A percentile compares a stretch with the other conserved stretches of the same genome.
Evolutionary conservation across 2,888 invertebrate genomes (phyloP).

Genomic region (Mesorhabditis spiculigera): DNA sequence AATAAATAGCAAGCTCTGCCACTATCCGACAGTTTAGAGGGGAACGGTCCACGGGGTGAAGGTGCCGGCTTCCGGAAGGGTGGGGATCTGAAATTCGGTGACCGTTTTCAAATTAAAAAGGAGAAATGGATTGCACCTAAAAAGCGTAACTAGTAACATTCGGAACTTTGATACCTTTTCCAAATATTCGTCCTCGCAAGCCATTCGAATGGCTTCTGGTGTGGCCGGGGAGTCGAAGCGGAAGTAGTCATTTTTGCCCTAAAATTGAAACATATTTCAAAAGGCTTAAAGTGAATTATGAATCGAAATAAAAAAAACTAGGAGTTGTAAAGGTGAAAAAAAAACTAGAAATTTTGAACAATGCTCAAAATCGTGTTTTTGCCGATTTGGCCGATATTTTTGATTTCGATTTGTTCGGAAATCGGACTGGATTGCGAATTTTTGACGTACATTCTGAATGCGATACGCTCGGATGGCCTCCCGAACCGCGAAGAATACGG

Average conservation of each 20-base stretch:
- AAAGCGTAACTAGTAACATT: background rate
- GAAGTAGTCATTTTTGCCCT: slow-evolving; percentile 36
- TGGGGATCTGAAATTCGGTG: slow-evolving; percentile 16
- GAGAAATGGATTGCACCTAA: background rate
- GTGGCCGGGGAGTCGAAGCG: slow-evolving; percentile 77
- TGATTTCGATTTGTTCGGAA: too few species aligned
- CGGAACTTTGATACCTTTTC: slow-evolving; percentile 22
- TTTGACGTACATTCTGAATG: slow-evolving; percentile 24
- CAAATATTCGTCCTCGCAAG: slow-evolving; percentile 73
- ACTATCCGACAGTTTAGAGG: slow-evolving; percentile 13
- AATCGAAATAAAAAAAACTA: too few species aligned
- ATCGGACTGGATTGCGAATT: background rate
- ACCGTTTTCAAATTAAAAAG: background rate
- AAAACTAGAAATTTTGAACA: too few species aligned
- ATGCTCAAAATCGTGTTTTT: too few species aligned
- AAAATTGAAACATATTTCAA: too few species aligned
- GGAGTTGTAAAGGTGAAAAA: too few species aligned
- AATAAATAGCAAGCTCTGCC: too few species aligned
- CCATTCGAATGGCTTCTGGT: slow-evolving; percentile 81
- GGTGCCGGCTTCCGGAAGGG: slow-evolving; percentile 24
- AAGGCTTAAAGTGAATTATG: too few species aligned
- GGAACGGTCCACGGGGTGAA: slow-evolving; percentile 34
- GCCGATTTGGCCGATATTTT: too few species aligned
- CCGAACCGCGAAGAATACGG: slow-evolving; percentile 83
- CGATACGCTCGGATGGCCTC: slow-evolving; percentile 77